Conservation (phyloP, 1,140 invertebrate genomes). For the Microplitis mediator region DNA sequence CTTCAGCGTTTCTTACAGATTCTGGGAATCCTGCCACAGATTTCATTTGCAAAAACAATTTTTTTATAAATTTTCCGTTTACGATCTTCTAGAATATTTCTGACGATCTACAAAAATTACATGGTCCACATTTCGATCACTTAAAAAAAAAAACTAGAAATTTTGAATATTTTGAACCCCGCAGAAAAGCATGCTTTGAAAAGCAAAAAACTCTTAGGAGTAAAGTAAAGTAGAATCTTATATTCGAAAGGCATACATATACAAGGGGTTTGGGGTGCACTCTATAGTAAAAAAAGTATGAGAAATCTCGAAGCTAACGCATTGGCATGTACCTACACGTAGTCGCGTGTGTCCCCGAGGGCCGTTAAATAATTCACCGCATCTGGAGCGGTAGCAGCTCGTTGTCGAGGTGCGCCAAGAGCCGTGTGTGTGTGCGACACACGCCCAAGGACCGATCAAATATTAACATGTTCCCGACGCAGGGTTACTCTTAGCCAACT, state of each 20-base stretch:
- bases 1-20: no score
- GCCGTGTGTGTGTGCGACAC: slow-evolving; percentile 34
- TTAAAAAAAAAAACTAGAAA: no score
- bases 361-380: slow-evolving; percentile 60
- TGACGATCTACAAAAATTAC: no score
- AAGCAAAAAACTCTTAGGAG: no score
- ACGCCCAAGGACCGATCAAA: slow-evolving; percentile 60
- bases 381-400: slow-evolving; percentile 46
- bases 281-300: slow-evolving; percentile 36
- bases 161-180: no score
- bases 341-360: slow-evolving; percentile 47
- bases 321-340: slow-evolving; percentile 39
- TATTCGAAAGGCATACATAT: background rate
- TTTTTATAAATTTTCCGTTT: no score
- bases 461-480: slow-evolving; percentile 58
- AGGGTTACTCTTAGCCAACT: slow-evolving; percentile 10
- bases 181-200: no score
- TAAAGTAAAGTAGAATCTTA: background rate
- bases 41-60: no score
- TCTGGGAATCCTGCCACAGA: no score
- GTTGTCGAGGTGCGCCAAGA: slow-evolving; percentile 34
- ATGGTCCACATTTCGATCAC: no score
- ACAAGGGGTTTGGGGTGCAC: background rate
- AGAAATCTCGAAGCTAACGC: slow-evolving; percentile 41
- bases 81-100: no score